Base-by-base conservation (phyloP, 2,888 invertebrate species). In the Parnassius apollo region DNA sequence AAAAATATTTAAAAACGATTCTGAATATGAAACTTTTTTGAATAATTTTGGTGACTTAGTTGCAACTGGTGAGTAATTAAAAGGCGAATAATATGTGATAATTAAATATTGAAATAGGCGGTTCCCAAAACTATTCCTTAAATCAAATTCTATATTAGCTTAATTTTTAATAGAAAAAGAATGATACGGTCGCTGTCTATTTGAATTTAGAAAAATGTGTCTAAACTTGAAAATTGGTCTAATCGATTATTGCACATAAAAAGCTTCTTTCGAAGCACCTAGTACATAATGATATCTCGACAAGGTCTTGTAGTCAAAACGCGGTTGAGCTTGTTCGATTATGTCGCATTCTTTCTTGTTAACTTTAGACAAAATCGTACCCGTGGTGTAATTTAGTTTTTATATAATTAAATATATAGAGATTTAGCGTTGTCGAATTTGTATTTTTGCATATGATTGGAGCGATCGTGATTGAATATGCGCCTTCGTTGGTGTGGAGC, bases 391-490 rank as follows among this genome's bases (percentile, higher is more conserved):
- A 50, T 25, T 54, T 58, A 61, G 51, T 7, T 58, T 50, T 50
- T 54, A 62, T 51, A 57, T 63, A 48, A 59, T 61, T 59, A 66
- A 58, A 64, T 65, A 66, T 64, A 61, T 68, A 67, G 61, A 86
- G 80, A 83, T 86, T 86, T 85, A 85, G 83, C 82, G 82, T 80
- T 71, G 82, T 80, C 75, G 76, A 68, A 75, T 69, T 74, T 80
- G 81, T 85, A 85, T 85, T 83, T 84, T 85, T 85, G 80, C 83
- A 82, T 78, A 78, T 75, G 77, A 78, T 74, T 75, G 75, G 12
- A 49, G 13, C 49, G 49, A 13, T 49, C 13, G 49, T 13, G 13
- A 49, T 13, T 9, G 13, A 48, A 44, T 11, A 44, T 11, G 44
- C 44, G 9, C 44, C 44, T 11, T 48, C 12, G 48, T 48, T 1